phyloP scores from a whole-genome alignment of 1,140 invertebrate species.

The Anastrepha ludens region DNA sequence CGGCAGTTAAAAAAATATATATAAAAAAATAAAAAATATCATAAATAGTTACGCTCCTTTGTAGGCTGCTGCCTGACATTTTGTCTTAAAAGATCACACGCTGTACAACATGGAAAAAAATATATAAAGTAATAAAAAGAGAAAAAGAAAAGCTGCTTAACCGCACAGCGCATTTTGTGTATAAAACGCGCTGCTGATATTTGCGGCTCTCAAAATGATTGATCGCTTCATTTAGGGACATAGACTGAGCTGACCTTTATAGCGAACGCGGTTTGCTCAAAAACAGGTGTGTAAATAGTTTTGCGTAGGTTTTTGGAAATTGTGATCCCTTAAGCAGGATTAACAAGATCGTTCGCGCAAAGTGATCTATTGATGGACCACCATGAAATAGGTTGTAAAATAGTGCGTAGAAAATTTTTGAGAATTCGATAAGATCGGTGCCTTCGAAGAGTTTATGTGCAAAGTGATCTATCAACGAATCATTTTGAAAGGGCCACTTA shows the following conservation, averaged over 20 bases:
- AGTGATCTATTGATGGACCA: neutral
- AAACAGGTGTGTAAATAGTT: constrained; percentile 4
- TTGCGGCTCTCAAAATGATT: constrained; percentile 7
- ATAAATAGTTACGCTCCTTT: neutral
- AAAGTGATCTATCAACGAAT: no score
- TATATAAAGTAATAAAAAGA: neutral
- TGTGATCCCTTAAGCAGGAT: neutral
- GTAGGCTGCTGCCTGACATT: neutral
- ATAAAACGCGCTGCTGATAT: neutral
- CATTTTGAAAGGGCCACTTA: no score
- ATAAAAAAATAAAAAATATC: neutral
- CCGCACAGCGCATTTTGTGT: neutral
- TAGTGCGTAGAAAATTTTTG: neutral
- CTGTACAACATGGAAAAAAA: neutral
- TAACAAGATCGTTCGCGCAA: neutral
- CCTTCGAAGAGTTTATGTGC: no score
- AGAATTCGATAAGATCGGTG: neutral
- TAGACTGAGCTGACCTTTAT: neutral
- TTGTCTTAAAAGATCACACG: neutral
- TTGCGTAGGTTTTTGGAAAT: neutral
- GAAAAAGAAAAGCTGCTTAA: neutral
- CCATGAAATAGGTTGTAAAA: neutral
- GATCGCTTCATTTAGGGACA: constrained; percentile 24
- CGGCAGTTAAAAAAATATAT: constrained; percentile 32
- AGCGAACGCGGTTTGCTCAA: neutral